Base-by-base conservation (phyloP, 2,113 vertebrate species). In the Nematolebias whitei region DNA sequence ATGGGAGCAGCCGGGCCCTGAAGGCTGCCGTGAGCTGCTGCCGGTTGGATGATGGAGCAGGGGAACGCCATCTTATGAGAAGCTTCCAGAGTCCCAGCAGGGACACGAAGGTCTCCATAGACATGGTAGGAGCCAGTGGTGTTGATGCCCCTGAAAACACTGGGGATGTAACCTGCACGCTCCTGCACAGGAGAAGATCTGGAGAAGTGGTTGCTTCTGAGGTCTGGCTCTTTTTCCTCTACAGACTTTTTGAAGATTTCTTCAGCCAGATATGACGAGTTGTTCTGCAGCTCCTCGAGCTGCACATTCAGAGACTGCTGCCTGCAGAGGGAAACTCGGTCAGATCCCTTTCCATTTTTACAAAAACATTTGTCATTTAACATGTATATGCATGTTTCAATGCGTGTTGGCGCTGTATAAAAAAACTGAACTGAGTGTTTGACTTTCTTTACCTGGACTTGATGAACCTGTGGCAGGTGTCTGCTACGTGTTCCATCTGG, bases 401-500 rank as follows among this genome's bases (percentile, higher is more conserved):
- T n/a, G n/a, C n/a, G n/a, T n/a, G n/a, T n/a, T n/a, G n/a, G n/a
- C n/a, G n/a, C n/a, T n/a, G n/a, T n/a, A n/a, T n/a, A n/a, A n/a
- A n/a, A n/a, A n/a, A n/a, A n/a, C n/a, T n/a, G n/a, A n/a, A n/a
- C n/a, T n/a, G n/a, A n/a, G n/a, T n/a, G n/a, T n/a, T n/a, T n/a
- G n/a, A 12, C 10, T 51, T 15, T 40, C 12, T 60, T 90, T 87
- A 98, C 97, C 97, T 98, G 78, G 96, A 93, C 63, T 95, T 95
- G 84, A 99, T 94, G 74, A 97, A 97, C 82, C 94, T 94, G 74
- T 95, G 93, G 82, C 98, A 99, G 20, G 96, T 98, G 80, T 98
- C 96, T 22, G 95, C 97, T 18, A 99, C 96, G 0, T 98, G 98
- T 29, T 99, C 98, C 98, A 99, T 99, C 90, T 98, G 96, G 60